Evolutionary conservation across 2,797 vertebrate species (phyloP), one percentile per base, ranked within the genome.

Genomic region (Craterocephalus amniculus): DNA sequence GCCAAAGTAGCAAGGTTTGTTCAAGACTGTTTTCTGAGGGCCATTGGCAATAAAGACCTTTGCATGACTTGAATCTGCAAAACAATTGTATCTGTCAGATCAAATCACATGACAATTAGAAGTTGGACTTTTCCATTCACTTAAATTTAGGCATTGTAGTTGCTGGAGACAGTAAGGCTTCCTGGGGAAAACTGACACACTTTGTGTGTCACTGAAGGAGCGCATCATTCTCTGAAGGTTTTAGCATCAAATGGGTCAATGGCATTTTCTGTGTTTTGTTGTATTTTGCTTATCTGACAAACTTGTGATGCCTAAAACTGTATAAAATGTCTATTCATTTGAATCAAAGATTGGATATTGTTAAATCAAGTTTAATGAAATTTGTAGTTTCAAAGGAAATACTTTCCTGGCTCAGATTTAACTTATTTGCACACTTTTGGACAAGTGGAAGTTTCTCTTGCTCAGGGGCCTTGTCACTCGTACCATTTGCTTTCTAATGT

Each of bases 11-110:
- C 56, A 43, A 75, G 64, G 78, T 70, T 67, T 63, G 69, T 54
- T 79, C 63, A 45, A 72, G 69, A 74, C 24, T 29, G 32, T 77
- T 75, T 34, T 65, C 48, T 58, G 55, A 56, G 58, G 67, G 72
- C 54, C 70, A 52, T 58, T 74, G 79, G 24, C 64, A 59, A 74
- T 79, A 58, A 78, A 76, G 56, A 59, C 61, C 27, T 57, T 62
- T 67, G 70, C 66, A 31, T 76, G 70, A 78, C 70, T 72, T 68
- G 49, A 40, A 71, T 57, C 67, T 66, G 65, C 54, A 34, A 58
- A 81, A 70, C 72, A 84, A 64, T 36, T 79, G 38, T 56, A 49
- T 56, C 1, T 72, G 78, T 83, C 80, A 55, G 58, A 78, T 75
- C 49, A 70, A 58, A 60, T 70, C 4, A 27, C 8, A 52, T 84